These are phyloP conservation scores for Laterallus jamaicensis DNA, from an alignment of 2,113 vertebrate genomes.

Conservation along the genomic window DNA sequence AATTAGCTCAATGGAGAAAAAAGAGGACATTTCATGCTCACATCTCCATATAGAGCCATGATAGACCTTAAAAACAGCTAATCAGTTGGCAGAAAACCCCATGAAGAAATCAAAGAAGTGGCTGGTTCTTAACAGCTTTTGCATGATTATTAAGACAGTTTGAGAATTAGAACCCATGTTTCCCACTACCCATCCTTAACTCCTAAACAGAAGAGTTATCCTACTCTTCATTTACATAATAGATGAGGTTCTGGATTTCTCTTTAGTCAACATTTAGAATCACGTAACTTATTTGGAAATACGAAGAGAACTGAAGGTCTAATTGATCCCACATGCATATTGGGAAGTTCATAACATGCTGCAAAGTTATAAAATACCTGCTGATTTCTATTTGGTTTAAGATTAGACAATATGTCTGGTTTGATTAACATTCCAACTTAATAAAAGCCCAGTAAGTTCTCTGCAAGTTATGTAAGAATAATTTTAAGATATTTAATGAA, in stretches of 20 bases:
- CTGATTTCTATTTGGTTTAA: background rate
- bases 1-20: background rate
- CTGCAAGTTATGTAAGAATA: background rate
- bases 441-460: background rate
- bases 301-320: background rate
- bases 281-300: background rate
- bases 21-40: background rate
- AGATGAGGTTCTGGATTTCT: background rate
- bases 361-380: background rate
- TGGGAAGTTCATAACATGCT: background rate
- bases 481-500: background rate
- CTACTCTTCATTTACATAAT: background rate
- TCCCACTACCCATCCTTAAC: background rate
- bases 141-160: background rate
- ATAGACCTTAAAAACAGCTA: background rate
- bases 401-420: background rate
- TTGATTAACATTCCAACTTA: background rate
- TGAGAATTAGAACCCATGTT: background rate
- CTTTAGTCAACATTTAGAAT: background rate
- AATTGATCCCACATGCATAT: background rate
- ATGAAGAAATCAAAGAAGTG: background rate
- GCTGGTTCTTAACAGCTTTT: background rate
- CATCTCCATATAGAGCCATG: background rate
- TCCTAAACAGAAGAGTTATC: background rate
- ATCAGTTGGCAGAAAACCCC: background rate